Evolutionary conservation across 2,113 vertebrate species (phyloP).

Genomic region (Rhodinocichla rosea): DNA sequence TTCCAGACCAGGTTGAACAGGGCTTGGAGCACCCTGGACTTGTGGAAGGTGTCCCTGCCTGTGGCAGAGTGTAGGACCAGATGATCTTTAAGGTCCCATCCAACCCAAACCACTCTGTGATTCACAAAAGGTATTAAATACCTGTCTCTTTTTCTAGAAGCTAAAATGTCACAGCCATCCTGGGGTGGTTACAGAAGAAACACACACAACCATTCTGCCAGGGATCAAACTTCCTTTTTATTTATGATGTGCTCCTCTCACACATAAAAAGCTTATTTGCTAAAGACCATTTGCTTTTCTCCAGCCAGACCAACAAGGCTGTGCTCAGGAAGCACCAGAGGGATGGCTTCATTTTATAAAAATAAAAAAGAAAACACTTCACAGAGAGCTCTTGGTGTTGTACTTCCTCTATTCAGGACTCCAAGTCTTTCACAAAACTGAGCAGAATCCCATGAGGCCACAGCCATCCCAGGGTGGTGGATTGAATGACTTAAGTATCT

Average conservation of each 20-base stretch:
- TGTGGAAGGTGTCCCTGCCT: not conserved
- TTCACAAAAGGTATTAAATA: not conserved
- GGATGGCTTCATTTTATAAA: not conserved
- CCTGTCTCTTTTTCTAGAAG: not conserved
- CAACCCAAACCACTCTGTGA: not conserved
- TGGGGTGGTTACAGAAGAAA: not conserved
- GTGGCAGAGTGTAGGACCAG: not conserved
- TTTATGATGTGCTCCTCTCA: not conserved
- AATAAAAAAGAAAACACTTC: not conserved
- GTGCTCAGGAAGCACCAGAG: not conserved
- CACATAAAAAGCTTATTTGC: not conserved
- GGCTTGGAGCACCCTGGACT: not conserved
- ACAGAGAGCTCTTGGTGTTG: not conserved
- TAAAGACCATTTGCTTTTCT: not conserved
- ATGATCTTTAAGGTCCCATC: not conserved
- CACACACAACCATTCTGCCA: not conserved
- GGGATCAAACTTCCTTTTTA: not conserved
- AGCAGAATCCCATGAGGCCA: not conserved
- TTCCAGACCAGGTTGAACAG: not conserved
- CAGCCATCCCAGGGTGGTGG: not conserved
- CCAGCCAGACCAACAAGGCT: not conserved
- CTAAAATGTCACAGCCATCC: not conserved
- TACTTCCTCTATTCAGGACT: not conserved
- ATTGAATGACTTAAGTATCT: slow-evolving; percentile 38
- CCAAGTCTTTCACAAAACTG: slow-evolving; percentile 9